Evolutionary conservation across 2,888 invertebrate species (phyloP).

Genomic region (Pristionchus japonicus): DNA sequence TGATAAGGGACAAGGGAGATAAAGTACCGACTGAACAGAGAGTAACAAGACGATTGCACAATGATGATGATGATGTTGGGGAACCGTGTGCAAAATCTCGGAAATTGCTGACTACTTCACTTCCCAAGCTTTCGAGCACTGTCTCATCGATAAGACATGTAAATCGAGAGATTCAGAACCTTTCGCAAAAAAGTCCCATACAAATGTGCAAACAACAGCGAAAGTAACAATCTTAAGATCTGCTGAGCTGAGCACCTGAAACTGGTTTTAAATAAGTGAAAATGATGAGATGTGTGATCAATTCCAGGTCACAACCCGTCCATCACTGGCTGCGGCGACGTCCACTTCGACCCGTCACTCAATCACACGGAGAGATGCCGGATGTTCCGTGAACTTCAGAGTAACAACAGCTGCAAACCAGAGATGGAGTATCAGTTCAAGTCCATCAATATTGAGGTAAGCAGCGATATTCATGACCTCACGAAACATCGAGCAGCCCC

Average conservation of each 20-base stretch:
- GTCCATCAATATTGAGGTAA: conserved; percentile 62
- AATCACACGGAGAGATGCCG: not conserved
- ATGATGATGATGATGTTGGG: not conserved
- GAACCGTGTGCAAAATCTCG: too few relatives aligned
- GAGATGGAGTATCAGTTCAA: conserved; percentile 57
- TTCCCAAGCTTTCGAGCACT: too few relatives aligned
- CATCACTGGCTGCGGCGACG: not conserved
- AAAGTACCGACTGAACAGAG: not conserved
- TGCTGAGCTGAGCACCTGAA: too few relatives aligned
- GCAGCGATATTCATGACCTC: not conserved
- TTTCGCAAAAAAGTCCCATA: too few relatives aligned
- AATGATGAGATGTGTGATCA: too few relatives aligned
- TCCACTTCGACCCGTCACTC: not conserved
- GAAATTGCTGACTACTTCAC: too few relatives aligned
- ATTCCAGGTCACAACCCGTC: conserved; percentile 10
- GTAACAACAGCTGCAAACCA: conserved; percentile 51
- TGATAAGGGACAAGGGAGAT: not conserved
- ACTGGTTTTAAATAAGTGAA: too few relatives aligned
- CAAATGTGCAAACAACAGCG: too few relatives aligned
- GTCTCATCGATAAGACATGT: too few relatives aligned
- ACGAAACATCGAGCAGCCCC: too few relatives aligned
- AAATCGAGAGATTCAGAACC: too few relatives aligned
- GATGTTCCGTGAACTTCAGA: not conserved
- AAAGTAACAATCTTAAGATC: too few relatives aligned
- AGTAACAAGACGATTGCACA: not conserved